Evolutionary conservation across 1,140 invertebrate species (phyloP).

Genomic region (Rhyzopertha dominica): DNA sequence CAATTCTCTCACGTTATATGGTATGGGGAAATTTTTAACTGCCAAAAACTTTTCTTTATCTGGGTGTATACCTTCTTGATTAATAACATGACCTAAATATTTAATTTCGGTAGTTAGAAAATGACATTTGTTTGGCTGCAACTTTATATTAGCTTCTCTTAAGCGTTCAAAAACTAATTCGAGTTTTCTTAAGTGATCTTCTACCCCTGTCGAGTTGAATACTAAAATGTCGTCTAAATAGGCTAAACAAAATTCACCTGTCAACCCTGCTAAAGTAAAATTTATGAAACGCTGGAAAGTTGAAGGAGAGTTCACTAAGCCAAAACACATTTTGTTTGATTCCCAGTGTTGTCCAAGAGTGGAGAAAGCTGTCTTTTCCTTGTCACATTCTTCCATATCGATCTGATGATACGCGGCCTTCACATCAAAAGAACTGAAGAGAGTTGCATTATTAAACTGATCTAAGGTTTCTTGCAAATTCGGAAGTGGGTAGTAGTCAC

Average conservation of each 20-base stretch:
- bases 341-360: background rate
- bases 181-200: constrained; percentile 2
- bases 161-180: too few relatives aligned
- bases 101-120: constrained; percentile 13
- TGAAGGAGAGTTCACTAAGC: too few relatives aligned
- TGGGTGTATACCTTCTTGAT: constrained; percentile 6
- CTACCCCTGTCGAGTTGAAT: constrained; percentile 3
- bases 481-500: constrained; percentile 8
- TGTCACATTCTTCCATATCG: background rate
- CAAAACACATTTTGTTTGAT: background rate
- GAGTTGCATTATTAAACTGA: too few relatives aligned
- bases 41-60: constrained; percentile 15
- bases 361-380: background rate
- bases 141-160: too few relatives aligned
- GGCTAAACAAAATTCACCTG: constrained; percentile 5
- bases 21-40: constrained; percentile 14
- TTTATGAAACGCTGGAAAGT: constrained; percentile 14
- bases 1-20: constrained; percentile 8
- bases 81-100: constrained; percentile 17
- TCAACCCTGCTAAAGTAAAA: constrained; percentile 6
- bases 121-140: constrained; percentile 10
- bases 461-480: too few relatives aligned
- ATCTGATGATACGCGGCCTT: constrained; percentile 7
- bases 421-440: too few relatives aligned
- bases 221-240: constrained; percentile 13